Conservation (phyloP, 2,888 invertebrate genomes). For the Caenorhabditis parvicauda region DNA sequence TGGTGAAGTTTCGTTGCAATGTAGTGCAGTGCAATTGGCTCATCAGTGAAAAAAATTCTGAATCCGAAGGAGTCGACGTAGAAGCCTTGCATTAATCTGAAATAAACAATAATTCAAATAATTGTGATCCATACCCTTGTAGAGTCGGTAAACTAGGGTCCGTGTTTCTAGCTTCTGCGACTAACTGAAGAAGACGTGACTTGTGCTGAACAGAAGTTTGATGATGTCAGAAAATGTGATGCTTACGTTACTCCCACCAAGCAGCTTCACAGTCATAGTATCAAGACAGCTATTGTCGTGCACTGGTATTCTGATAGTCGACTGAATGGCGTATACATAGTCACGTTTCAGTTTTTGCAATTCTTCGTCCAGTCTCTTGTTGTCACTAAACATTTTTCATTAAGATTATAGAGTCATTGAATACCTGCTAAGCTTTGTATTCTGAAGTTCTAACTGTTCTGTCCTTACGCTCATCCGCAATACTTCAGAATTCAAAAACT, state of each 20-base stretch:
- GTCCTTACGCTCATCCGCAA: slow-evolving; percentile 63
- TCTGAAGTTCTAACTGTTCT: slow-evolving; percentile 16
- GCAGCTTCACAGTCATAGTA: slow-evolving; percentile 65
- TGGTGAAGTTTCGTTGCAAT: slow-evolving; percentile 65
- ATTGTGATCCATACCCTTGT: slow-evolving; percentile 62
- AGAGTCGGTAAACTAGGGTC: slow-evolving; percentile 67
- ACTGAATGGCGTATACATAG: slow-evolving; percentile 59
- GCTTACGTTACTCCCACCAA: slow-evolving; percentile 66
- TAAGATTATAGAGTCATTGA: neutral
- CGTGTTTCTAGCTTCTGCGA: slow-evolving; percentile 65
- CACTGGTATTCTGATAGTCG: slow-evolving; percentile 66
- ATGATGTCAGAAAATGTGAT: neutral
- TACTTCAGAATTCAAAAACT: slow-evolving; percentile 67
- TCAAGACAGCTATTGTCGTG: slow-evolving; percentile 64
- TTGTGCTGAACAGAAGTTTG: slow-evolving; percentile 63
- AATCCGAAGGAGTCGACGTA: slow-evolving; percentile 68
- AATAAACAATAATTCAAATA: slow-evolving; percentile 2
- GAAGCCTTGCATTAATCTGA: slow-evolving; percentile 33
- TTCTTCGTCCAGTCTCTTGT: slow-evolving; percentile 22
- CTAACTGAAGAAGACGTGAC: slow-evolving; percentile 63
- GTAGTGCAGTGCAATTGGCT: slow-evolving; percentile 66
- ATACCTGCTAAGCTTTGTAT: slow-evolving; percentile 12
- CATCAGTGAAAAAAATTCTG: slow-evolving; percentile 65
- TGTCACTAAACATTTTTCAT: slow-evolving; percentile 11
- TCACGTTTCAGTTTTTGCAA: slow-evolving; percentile 45